Percentiles rank a stretch among this genome's conserved stretches.
Evolutionary conservation across 2,113 vertebrate genomes (phyloP).

Genomic region (Leptobrachium ailaonicum): DNA sequence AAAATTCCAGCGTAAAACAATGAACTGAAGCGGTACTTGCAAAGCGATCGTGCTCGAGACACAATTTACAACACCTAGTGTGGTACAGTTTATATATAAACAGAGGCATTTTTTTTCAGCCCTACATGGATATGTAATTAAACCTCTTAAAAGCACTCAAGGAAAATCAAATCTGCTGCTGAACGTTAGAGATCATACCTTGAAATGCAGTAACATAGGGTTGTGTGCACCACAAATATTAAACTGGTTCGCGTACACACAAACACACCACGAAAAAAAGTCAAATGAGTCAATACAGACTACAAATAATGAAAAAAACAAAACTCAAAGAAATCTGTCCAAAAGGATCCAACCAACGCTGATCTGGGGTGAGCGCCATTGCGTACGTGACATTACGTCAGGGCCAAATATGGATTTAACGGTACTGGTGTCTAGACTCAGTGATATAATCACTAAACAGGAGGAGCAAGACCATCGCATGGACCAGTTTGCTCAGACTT

Average conservation of each 20-base stretch:
- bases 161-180: constrained; percentile 76
- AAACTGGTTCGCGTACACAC: constrained; percentile 36
- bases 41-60: constrained; percentile 69
- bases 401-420: no score
- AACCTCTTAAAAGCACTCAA: constrained; percentile 84
- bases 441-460: no score
- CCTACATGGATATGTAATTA: constrained; percentile 85
- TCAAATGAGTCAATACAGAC: constrained; percentile 66
- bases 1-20: constrained; percentile 80
- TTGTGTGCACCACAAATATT: not conserved
- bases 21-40: constrained; percentile 71
- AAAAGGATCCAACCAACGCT: no score
- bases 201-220: constrained; percentile 64
- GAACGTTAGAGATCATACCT: constrained; percentile 75
- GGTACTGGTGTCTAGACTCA: no score
- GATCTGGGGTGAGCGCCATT: no score
- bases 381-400: no score
- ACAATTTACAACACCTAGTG: constrained; percentile 75
- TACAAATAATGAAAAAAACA: constrained; percentile 60
- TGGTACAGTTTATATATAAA: constrained; percentile 81
- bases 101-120: constrained; percentile 76
- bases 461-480: no score
- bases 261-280: constrained; percentile 42
- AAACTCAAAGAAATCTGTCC: not conserved
- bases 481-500: no score